These are phyloP conservation scores for Tetranychus urticae DNA, from an alignment of 1,140 invertebrate genomes.

Conservation along the genomic window DNA sequence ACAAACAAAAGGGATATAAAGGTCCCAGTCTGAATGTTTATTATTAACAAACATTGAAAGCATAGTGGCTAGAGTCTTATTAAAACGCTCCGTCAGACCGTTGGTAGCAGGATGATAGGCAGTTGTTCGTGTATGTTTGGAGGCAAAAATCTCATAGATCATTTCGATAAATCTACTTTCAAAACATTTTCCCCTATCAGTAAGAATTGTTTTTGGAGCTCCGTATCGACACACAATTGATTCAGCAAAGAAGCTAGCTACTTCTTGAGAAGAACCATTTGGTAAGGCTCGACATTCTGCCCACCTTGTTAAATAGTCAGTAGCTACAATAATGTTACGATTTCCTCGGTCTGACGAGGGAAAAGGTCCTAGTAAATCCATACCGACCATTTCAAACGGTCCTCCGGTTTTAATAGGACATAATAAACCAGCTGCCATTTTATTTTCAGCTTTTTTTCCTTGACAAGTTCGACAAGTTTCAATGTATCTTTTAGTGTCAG, in stretches of 20 bases:
- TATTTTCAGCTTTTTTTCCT: neutral
- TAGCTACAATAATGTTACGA: slow-evolving; percentile 13
- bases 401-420: slow-evolving; percentile 4
- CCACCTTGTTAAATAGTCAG: slow-evolving; percentile 16
- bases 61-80: slow-evolving; percentile 13
- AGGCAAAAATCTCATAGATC: neutral
- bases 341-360: slow-evolving; percentile 10
- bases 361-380: slow-evolving; percentile 9
- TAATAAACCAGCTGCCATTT: neutral
- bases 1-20: slow-evolving; percentile 11
- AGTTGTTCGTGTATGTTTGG: slow-evolving; percentile 11
- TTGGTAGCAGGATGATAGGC: slow-evolving; percentile 12
- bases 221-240: slow-evolving; percentile 20
- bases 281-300: slow-evolving; percentile 9
- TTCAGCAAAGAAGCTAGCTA: slow-evolving; percentile 12
- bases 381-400: slow-evolving; percentile 7
- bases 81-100: slow-evolving; percentile 12
- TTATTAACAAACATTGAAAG: slow-evolving; percentile 14
- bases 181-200: slow-evolving; percentile 3
- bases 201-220: slow-evolving; percentile 14
- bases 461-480: slow-evolving; percentile 1
- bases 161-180: neutral
- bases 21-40: slow-evolving; percentile 16
- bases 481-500: neutral
- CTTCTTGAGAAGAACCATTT: neutral